These are phyloP conservation scores for Carterocephalus palaemon DNA, from an alignment of 2,888 invertebrate species.

Conservation along the genomic window DNA sequence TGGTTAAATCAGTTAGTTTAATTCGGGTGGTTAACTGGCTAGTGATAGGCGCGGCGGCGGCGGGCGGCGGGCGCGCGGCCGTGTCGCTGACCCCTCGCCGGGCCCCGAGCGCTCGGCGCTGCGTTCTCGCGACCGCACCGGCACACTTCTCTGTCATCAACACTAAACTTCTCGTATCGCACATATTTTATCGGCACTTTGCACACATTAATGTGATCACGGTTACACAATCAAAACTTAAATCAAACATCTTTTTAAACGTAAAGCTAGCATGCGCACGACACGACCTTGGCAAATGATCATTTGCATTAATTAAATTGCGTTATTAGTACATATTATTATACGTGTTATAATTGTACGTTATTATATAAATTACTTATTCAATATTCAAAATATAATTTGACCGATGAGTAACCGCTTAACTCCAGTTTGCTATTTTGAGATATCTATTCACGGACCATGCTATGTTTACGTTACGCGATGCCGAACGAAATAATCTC, in stretches of 20 bases:
- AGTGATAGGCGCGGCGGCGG: constrained; percentile 41
- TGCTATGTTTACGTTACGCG: constrained; percentile 46
- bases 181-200: constrained; percentile 9
- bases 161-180: constrained; percentile 6
- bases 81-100: constrained; percentile 73
- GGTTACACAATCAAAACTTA: constrained; percentile 10
- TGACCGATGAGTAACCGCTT: constrained; percentile 9
- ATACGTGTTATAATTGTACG: too few species aligned
- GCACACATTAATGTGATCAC: constrained; percentile 7
- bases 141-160: constrained; percentile 39
- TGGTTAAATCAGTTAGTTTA: constrained; percentile 6
- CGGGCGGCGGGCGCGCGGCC: constrained; percentile 38
- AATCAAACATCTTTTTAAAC: not conserved
- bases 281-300: constrained; percentile 15
- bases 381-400: constrained; percentile 2
- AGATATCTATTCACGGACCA: constrained; percentile 47
- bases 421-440: constrained; percentile 26
- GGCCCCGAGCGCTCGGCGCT: constrained; percentile 43
- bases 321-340: not conserved
- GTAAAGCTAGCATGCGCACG: too few species aligned
- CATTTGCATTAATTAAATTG: not conserved
- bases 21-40: constrained; percentile 32
- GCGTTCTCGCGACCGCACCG: constrained; percentile 41
- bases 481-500: constrained; percentile 36
- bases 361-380: too few species aligned